Conservation (phyloP, 2,888 invertebrate species). For the Liopterus haemorrhoidalis region DNA sequence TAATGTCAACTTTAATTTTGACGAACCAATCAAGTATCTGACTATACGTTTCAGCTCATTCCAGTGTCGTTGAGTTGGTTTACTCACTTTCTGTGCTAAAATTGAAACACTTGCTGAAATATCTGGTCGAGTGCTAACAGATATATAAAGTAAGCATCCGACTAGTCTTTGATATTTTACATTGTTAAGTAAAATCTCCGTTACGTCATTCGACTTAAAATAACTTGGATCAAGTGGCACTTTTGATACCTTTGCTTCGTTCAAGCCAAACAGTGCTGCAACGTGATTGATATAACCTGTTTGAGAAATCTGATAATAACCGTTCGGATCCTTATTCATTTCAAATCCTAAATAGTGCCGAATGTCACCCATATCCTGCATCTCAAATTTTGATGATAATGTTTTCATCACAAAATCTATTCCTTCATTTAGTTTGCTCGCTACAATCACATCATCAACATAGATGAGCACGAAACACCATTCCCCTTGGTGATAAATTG, state of each 20-base stretch:
- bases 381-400: background rate
- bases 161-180: conserved; percentile 20
- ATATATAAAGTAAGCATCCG: conserved; percentile 28
- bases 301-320: conserved; percentile 13
- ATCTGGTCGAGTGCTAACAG: conserved; percentile 33
- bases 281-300: conserved; percentile 10
- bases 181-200: conserved; percentile 1
- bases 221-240: conserved; percentile 10
- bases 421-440: background rate
- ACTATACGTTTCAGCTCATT: conserved; percentile 33
- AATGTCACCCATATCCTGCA: background rate
- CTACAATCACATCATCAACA: conserved; percentile 8
- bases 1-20: conserved; percentile 21
- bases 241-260: conserved; percentile 18
- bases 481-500: background rate
- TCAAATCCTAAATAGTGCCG: conserved; percentile 6
- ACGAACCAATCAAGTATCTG: conserved; percentile 32
- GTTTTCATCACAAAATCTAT: background rate
- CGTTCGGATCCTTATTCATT: background rate
- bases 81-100: conserved; percentile 33
- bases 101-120: conserved; percentile 32
- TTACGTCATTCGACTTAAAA: conserved; percentile 4
- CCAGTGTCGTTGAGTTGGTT: conserved; percentile 33
- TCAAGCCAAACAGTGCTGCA: conserved; percentile 6
- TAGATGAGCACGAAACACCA: background rate